Percentiles rank a stretch among this genome's conserved stretches.
phyloP scores from a whole-genome alignment of 2,113 vertebrate species.

The Gnathochromis pfefferi region DNA sequence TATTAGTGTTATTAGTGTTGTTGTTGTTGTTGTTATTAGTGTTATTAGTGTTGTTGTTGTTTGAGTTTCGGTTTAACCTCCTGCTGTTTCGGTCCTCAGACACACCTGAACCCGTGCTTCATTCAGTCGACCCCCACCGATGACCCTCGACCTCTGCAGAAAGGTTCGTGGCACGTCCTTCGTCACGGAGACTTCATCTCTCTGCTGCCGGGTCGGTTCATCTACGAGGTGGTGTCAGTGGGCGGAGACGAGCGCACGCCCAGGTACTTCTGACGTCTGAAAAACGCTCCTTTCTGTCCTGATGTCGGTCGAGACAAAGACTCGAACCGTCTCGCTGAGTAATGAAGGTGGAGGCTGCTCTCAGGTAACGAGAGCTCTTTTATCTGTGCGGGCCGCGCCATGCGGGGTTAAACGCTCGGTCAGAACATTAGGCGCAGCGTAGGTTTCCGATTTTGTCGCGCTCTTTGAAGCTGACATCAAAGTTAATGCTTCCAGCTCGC shows the following conservation, averaged over 20 bases:
- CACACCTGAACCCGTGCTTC: slow-evolving; percentile 81
- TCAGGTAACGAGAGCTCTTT: neutral
- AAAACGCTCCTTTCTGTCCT: neutral
- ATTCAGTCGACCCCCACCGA: slow-evolving; percentile 57
- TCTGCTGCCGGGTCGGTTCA: slow-evolving; percentile 73
- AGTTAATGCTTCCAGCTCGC: neutral
- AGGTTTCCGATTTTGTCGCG: neutral
- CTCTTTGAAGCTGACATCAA: slow-evolving; percentile 26
- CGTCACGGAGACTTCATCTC: slow-evolving; percentile 74
- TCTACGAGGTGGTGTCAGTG: slow-evolving; percentile 67
- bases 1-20: accelerated
- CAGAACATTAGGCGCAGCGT: neutral
- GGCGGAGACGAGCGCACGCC: neutral
- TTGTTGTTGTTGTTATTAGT: too few species aligned
- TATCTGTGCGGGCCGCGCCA: accelerated
- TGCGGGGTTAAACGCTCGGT: neutral
- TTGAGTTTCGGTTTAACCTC: neutral
- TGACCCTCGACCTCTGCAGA: slow-evolving; percentile 67
- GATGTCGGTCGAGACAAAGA: neutral
- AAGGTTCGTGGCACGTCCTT: slow-evolving; percentile 68
- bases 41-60: neutral
- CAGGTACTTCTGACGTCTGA: slow-evolving; percentile 39
- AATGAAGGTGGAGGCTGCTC: neutral
- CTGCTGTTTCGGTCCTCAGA: neutral
- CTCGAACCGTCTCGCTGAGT: neutral